phyloP scores from a whole-genome alignment of 2,888 invertebrate genomes.

The Schrankia costaestrigalis region DNA sequence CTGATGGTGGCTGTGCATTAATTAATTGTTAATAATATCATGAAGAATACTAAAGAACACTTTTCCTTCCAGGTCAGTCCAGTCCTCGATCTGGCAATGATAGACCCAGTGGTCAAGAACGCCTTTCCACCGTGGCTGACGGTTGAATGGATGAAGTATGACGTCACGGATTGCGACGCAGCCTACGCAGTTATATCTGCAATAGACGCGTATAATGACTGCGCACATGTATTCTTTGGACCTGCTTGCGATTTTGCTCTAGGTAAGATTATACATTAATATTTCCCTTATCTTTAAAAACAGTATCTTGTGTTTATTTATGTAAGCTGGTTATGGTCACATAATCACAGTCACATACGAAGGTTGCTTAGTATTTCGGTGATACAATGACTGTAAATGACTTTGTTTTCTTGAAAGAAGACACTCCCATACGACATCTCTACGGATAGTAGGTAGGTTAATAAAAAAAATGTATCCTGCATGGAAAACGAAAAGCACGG shows the following conservation, averaged over 20 bases:
- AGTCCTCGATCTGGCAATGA: slow-evolving; percentile 82
- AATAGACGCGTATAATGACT: slow-evolving; percentile 86
- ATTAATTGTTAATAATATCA: no score
- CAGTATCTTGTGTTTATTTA: background rate
- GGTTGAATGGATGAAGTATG: slow-evolving; percentile 82
- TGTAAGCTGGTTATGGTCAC: no score
- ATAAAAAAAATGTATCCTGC: no score
- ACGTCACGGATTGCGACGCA: slow-evolving; percentile 86
- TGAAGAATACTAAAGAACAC: no score
- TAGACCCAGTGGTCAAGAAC: slow-evolving; percentile 69
- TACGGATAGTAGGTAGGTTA: no score
- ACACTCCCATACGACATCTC: no score
- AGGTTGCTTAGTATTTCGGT: no score
- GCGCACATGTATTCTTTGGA: slow-evolving; percentile 89
- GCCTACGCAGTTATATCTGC: slow-evolving; percentile 86
- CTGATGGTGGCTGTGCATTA: no score
- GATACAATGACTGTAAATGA: no score
- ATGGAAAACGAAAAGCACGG: no score
- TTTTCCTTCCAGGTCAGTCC: slow-evolving; percentile 77
- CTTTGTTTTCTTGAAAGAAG: no score
- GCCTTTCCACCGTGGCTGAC: slow-evolving; percentile 81
- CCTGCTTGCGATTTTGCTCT: slow-evolving; percentile 90
- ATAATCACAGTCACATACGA: no score
- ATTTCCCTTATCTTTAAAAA: background rate
- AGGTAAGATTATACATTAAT: slow-evolving; percentile 78